Percentiles rank a stretch among this genome's conserved stretches.
These are phyloP conservation scores for Amblyornis subalaris DNA, from an alignment of 2,113 vertebrate genomes.

Conservation along the genomic window DNA sequence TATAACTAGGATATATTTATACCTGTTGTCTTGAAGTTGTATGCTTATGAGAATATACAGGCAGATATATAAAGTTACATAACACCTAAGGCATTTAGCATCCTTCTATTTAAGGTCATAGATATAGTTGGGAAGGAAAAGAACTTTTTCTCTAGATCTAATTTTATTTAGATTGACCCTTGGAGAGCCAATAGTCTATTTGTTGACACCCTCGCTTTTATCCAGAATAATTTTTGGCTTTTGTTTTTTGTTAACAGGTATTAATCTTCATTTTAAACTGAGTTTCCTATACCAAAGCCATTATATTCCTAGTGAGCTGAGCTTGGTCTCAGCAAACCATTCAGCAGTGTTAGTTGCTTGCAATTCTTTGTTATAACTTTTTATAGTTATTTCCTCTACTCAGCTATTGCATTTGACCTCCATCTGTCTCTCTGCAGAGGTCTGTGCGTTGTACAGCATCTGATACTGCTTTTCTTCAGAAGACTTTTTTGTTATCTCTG, in stretches of 20 bases:
- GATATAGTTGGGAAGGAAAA: neutral
- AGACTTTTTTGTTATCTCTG: conserved; percentile 28
- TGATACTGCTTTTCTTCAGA: conserved; percentile 14
- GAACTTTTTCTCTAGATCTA: neutral
- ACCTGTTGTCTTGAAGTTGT: neutral
- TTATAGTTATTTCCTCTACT: neutral
- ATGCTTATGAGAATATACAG: neutral
- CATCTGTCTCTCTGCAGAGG: conserved; percentile 37
- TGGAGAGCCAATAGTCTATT: neutral
- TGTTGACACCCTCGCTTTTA: neutral
- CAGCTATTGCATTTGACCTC: conserved; percentile 16
- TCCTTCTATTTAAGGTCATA: neutral
- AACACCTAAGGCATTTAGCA: neutral
- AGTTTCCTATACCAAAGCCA: neutral
- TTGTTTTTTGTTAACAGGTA: neutral
- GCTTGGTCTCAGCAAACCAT: neutral
- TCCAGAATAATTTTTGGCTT: neutral
- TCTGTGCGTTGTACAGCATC: conserved; percentile 6
- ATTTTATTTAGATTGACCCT: neutral
- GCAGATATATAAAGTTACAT: neutral
- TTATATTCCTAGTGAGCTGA: neutral
- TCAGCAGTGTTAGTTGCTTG: neutral
- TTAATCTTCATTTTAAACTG: neutral
- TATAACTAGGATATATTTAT: neutral
- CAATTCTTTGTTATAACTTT: neutral